A percentile compares a stretch with the other conserved stretches of the same genome.
Conservation (phyloP, 2,888 invertebrate species). For the Leucoma salicis region DNA sequence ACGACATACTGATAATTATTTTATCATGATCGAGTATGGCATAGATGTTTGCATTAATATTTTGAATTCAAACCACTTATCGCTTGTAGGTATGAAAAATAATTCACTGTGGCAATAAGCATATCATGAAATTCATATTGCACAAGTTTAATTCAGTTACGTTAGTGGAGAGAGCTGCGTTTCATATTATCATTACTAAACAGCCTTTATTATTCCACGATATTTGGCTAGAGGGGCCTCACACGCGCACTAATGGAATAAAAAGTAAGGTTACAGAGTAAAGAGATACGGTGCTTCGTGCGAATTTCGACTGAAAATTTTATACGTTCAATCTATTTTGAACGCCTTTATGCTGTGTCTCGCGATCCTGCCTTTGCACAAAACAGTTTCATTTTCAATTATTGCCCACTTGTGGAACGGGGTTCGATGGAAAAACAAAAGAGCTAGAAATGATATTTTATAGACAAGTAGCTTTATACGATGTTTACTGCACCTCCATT, state of each 20-base stretch:
- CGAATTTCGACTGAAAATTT: constrained; percentile 81
- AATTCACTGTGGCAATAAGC: constrained; percentile 55
- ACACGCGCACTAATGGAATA: constrained; percentile 81
- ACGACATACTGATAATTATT: no score
- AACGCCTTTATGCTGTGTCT: constrained; percentile 79
- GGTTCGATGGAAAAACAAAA: constrained; percentile 77
- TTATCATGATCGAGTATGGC: no score
- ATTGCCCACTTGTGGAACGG: constrained; percentile 82
- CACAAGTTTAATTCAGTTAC: constrained; percentile 73
- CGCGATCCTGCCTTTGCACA: constrained; percentile 71
- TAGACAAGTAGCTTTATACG: constrained; percentile 74
- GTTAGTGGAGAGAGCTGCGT: constrained; percentile 63
- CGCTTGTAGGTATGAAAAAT: constrained; percentile 53
- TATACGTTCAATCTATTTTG: constrained; percentile 81
- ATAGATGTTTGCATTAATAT: no score
- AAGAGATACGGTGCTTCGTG: constrained; percentile 78
- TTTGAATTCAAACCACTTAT: no score
- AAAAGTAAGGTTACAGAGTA: constrained; percentile 82
- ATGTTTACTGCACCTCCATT: constrained; percentile 78
- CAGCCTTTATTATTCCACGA: constrained; percentile 80
- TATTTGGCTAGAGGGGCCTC: constrained; percentile 79
- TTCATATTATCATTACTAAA: constrained; percentile 79
- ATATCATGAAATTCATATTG: constrained; percentile 60
- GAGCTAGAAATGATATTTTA: constrained; percentile 79
- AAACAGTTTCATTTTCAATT: constrained; percentile 81